Base-by-base conservation (phyloP, 2,113 vertebrate genomes). In the Xiphophorus maculatus region DNA sequence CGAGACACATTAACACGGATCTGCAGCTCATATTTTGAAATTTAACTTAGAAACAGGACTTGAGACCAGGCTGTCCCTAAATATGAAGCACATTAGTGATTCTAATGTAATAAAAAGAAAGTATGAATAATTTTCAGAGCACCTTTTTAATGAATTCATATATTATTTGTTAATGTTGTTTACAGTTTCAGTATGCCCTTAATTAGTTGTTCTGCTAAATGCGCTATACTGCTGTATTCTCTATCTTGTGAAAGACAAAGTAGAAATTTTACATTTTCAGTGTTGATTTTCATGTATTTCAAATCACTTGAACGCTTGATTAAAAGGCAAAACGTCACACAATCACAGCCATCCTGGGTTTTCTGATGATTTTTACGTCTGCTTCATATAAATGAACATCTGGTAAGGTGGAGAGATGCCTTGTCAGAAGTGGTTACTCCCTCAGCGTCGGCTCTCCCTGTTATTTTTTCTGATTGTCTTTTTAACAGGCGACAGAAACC, bases 381-480 rank as follows among this genome's bases (percentile, higher is more conserved):
- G 13, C 62, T 28, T 63, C 15, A 7, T 30, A 5, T 30, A 76
- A 63, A 63, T 14, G 68, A 80, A 73, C 66, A 79, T 81, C 74
- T 76, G 64, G 30, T 29, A 80, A 27, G 30, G 29, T 69, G 73
- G 32, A 72, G 76, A 71, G 64, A 73, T 33, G 71, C 66, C 81
- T 79, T 42, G 25, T 40, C 84, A 81, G 84, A 79, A 77, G 68
- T 75, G 80, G 73, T 51, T 72, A 42, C 87, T 85, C 71, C 68
- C 74, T 88, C 74, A 69, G 80, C 84, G 79, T 88, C 81, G 85
- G 63, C 70, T 86, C 42, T 88, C 73, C 51, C 77, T 86, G 64
- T 86, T 91, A 90, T 91, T 85, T 78, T 87, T 90, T 86, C 35
- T 73, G 83, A 28, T 87, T 80, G 69, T 89, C 77, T 76, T 58